Conservation (phyloP, 2,797 vertebrate genomes). For the Setipinna tenuifilis region DNA sequence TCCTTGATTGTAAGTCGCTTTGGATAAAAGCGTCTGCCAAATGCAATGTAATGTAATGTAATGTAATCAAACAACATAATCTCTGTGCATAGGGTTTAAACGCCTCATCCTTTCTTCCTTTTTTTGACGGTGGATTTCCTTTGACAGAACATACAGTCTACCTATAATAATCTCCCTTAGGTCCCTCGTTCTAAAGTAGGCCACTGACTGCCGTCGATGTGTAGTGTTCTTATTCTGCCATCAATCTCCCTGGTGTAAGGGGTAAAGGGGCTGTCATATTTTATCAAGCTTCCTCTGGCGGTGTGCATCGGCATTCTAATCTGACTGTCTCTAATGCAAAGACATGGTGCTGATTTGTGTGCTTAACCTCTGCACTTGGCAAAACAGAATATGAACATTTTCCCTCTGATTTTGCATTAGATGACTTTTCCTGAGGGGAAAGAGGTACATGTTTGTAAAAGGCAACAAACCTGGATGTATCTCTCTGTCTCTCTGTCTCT, state of each 20-base stretch:
- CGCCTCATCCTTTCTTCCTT: background rate
- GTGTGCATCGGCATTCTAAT: slow-evolving; percentile 55
- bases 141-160: slow-evolving; percentile 37
- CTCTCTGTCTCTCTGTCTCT: slow-evolving; percentile 7
- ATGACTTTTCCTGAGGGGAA: background rate
- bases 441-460: background rate
- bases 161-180: slow-evolving; percentile 27
- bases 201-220: slow-evolving; percentile 49
- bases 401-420: background rate
- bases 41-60: no score
- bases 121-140: slow-evolving; percentile 18
- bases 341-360: slow-evolving; percentile 3
- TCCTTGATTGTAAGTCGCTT: no score
- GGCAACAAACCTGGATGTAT: background rate
- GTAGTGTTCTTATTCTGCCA: slow-evolving; percentile 48
- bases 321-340: background rate
- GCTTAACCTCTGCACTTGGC: slow-evolving; percentile 41
- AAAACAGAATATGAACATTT: background rate
- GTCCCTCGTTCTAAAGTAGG: slow-evolving; percentile 37
- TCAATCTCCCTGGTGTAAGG: slow-evolving; percentile 51
- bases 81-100: slow-evolving; percentile 9
- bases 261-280: slow-evolving; percentile 52
- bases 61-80: slow-evolving; percentile 8
- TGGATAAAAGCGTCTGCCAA: no score
- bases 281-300: slow-evolving; percentile 50